These are phyloP conservation scores for Siniperca chuatsi DNA, from an alignment of 2,113 vertebrate species.

Conservation along the genomic window DNA sequence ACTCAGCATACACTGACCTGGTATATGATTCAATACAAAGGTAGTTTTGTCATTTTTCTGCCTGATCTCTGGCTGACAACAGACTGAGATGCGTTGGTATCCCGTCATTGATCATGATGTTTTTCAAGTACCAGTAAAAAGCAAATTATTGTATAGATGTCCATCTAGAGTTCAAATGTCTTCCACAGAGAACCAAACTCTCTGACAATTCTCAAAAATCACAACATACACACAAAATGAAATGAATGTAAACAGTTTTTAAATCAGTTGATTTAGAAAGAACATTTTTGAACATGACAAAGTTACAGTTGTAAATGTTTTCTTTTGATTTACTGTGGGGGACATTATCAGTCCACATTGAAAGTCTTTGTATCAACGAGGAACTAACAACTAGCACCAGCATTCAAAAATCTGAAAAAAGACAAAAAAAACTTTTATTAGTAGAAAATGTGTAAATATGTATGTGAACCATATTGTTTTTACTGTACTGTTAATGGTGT, in stretches of 20 bases:
- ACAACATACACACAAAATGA: conserved; percentile 51
- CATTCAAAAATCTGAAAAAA: conserved; percentile 69
- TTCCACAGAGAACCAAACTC: conserved; percentile 68
- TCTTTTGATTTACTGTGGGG: conserved; percentile 45
- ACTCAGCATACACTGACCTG: conserved; percentile 53
- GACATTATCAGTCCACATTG: conserved; percentile 42
- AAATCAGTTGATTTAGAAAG: conserved; percentile 47
- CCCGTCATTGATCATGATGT: conserved; percentile 28
- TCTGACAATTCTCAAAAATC: conserved; percentile 41
- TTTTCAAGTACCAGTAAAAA: conserved; percentile 35
- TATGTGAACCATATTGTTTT: conserved; percentile 82
- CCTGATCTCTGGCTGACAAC: conserved; percentile 16
- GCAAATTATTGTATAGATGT: conserved; percentile 27
- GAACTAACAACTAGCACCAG: conserved; percentile 80
- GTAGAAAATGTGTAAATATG: conserved; percentile 79
- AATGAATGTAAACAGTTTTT: conserved; percentile 79
- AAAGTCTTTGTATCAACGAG: conserved; percentile 68
- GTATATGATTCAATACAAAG: conserved; percentile 36
- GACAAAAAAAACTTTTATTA: conserved; percentile 54
- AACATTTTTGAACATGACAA: conserved; percentile 38
- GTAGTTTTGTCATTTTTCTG: conserved; percentile 31
- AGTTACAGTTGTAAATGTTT: conserved; percentile 55
- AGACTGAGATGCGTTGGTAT: conserved; percentile 19
- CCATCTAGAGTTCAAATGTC: conserved; percentile 56
- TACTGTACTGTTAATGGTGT: conserved; percentile 81